Percentiles rank a stretch among this genome's conserved stretches.
Conservation (phyloP, 2,113 vertebrate genomes). For the Urocynchramus pylzowi region DNA sequence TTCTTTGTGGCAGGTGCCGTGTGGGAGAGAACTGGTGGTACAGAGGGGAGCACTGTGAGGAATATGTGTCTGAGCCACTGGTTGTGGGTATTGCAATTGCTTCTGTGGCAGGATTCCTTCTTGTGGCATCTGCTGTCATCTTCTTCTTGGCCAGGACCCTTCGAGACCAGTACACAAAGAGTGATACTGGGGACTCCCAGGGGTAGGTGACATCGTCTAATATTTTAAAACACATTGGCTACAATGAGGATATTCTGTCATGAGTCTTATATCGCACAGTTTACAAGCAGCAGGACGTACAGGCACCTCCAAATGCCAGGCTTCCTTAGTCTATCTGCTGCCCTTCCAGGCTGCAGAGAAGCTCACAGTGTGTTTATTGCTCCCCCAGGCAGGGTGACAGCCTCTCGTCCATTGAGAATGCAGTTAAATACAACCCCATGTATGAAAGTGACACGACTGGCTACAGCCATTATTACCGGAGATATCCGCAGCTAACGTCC, state of each 20-base stretch:
- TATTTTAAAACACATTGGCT: not conserved
- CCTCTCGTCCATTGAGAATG: slow-evolving; percentile 84
- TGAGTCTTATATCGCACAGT: not conserved
- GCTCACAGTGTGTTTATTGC: slow-evolving; percentile 16
- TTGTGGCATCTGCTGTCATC: slow-evolving; percentile 78
- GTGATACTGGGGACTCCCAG: slow-evolving; percentile 76
- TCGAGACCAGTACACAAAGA: slow-evolving; percentile 78
- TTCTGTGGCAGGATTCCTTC: slow-evolving; percentile 83
- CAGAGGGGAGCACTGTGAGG: slow-evolving; percentile 89
- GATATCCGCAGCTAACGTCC: slow-evolving; percentile 77
- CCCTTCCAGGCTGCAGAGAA: not conserved
- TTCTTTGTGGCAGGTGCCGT: slow-evolving; percentile 77
- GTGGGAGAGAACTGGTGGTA: slow-evolving; percentile 97
- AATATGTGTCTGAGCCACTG: slow-evolving; percentile 88
- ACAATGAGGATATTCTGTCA: not conserved
- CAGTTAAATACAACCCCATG: slow-evolving; percentile 89
- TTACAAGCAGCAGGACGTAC: not conserved
- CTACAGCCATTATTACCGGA: slow-evolving; percentile 81
- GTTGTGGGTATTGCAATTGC: slow-evolving; percentile 87
- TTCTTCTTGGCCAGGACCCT: slow-evolving; percentile 84
- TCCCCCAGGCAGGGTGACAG: slow-evolving; percentile 79
- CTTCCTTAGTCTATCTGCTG: not conserved
- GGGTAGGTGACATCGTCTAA: slow-evolving; percentile 71
- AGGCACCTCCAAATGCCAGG: not conserved
- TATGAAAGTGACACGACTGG: slow-evolving; percentile 85